Conservation (phyloP, 2,888 invertebrate genomes). For the Morinoia aosen region DNA sequence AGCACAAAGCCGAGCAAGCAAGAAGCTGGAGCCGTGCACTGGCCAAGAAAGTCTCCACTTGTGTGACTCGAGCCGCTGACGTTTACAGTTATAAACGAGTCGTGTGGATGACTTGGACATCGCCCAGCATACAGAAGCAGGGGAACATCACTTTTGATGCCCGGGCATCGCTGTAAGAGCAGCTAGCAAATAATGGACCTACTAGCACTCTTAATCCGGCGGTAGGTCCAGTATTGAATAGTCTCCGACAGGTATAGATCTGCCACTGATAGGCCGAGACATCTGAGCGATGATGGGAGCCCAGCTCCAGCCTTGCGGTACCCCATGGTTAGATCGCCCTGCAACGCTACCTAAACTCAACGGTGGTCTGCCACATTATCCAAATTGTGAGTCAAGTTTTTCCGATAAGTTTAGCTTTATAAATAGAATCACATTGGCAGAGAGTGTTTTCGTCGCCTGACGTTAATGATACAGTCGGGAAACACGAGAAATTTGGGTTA, state of each 20-base stretch:
- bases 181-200: slow-evolving; percentile 39
- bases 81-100: slow-evolving; percentile 29
- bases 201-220: slow-evolving; percentile 31
- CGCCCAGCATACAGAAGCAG: slow-evolving; percentile 31
- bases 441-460: not conserved
- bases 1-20: not conserved
- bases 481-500: not conserved
- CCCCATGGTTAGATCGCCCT: slow-evolving; percentile 20
- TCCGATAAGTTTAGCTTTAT: not conserved
- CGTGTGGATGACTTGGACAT: slow-evolving; percentile 20
- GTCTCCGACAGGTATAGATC: slow-evolving; percentile 49
- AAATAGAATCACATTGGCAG: not conserved
- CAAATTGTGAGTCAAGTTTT: not conserved
- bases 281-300: slow-evolving; percentile 42
- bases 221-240: slow-evolving; percentile 46
- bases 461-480: not conserved
- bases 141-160: slow-evolving; percentile 39
- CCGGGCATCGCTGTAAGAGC: slow-evolving; percentile 27
- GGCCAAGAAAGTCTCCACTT: slow-evolving; percentile 19
- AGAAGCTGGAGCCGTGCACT: not conserved
- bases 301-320: not conserved
- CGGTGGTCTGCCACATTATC: not conserved
- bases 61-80: slow-evolving; percentile 23
- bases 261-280: slow-evolving; percentile 38
- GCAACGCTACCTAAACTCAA: not conserved